Evolutionary conservation across 2,113 vertebrate species (phyloP).

Genomic region (Rhabdomys dilectus): DNA sequence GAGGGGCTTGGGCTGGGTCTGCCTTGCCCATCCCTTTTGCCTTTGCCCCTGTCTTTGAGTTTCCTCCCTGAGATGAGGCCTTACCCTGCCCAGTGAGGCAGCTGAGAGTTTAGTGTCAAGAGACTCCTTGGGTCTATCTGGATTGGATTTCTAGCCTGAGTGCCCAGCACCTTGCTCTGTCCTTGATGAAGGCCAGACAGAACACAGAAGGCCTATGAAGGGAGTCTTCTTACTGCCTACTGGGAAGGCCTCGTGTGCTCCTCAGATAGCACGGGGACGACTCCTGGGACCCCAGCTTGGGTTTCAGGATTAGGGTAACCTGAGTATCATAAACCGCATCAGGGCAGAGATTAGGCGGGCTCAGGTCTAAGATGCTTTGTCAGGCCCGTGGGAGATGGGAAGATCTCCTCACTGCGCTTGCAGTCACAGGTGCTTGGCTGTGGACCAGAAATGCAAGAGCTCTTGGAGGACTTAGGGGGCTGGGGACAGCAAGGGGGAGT

Average conservation of each 20-base stretch:
- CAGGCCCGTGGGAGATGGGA: conserved; percentile 87
- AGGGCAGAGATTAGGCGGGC: conserved; percentile 93
- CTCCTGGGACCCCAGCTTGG: conserved; percentile 92
- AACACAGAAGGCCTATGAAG: conserved; percentile 92
- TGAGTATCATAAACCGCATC: conserved; percentile 96
- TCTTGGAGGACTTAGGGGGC: not conserved
- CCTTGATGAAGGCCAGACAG: conserved; percentile 72
- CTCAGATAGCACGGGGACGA: conserved; percentile 88
- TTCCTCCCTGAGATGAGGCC: not conserved
- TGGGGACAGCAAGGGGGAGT: not conserved
- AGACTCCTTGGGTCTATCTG: not conserved
- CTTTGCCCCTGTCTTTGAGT: not conserved
- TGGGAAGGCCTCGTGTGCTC: conserved; percentile 92
- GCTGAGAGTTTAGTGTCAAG: not conserved
- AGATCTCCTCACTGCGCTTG: conserved; percentile 77
- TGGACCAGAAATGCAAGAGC: conserved; percentile 79
- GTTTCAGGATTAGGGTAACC: conserved; percentile 98
- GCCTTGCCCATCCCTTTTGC: not conserved
- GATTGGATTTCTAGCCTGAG: not conserved
- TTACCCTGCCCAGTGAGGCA: not conserved
- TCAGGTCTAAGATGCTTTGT: conserved; percentile 88
- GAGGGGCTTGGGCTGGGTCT: conserved; percentile 42
- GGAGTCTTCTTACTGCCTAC: conserved; percentile 91
- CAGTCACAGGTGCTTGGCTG: conserved; percentile 90
- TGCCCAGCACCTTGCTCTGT: not conserved